A percentile compares a stretch with the other conserved stretches of the same genome.
Conservation (phyloP, 2,888 invertebrate genomes). For the Parnassius smintheus region DNA sequence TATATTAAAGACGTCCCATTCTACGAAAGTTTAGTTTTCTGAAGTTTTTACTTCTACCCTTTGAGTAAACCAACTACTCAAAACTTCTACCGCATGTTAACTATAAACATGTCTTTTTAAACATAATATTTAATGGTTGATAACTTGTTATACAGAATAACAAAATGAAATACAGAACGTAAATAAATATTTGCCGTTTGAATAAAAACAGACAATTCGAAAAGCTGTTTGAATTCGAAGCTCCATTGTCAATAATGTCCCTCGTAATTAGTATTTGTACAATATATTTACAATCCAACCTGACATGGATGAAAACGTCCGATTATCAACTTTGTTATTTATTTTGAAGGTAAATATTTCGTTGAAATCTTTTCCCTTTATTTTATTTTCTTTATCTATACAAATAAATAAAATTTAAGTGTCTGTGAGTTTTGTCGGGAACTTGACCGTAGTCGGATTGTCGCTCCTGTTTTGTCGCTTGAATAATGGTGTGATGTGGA, state of each 20-base stretch:
- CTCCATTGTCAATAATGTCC: conserved; percentile 21
- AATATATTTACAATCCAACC: conserved; percentile 17
- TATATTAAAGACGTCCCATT: not conserved
- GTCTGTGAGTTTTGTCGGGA: too few relatives aligned
- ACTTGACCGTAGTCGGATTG: too few relatives aligned
- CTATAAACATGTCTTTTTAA: not conserved
- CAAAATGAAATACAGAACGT: too few relatives aligned
- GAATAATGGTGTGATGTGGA: too few relatives aligned
- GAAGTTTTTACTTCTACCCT: not conserved
- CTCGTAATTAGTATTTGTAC: conserved; percentile 23
- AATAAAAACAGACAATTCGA: conserved; percentile 8
- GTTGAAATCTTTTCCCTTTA: too few relatives aligned
- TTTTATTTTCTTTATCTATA: too few relatives aligned
- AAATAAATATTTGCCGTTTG: too few relatives aligned
- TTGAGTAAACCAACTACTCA: too few relatives aligned
- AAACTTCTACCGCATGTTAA: not conserved
- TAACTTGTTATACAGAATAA: too few relatives aligned
- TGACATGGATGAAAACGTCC: conserved; percentile 2
- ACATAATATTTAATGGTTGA: not conserved
- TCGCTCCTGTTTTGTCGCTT: too few relatives aligned
- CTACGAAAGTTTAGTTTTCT: not conserved
- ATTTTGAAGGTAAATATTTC: not conserved
- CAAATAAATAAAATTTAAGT: too few relatives aligned
- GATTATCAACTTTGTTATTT: conserved; percentile 8
- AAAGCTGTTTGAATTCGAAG: conserved; percentile 16